phyloP scores from a whole-genome alignment of 1,140 invertebrate genomes.

The Brachionus rubens region DNA sequence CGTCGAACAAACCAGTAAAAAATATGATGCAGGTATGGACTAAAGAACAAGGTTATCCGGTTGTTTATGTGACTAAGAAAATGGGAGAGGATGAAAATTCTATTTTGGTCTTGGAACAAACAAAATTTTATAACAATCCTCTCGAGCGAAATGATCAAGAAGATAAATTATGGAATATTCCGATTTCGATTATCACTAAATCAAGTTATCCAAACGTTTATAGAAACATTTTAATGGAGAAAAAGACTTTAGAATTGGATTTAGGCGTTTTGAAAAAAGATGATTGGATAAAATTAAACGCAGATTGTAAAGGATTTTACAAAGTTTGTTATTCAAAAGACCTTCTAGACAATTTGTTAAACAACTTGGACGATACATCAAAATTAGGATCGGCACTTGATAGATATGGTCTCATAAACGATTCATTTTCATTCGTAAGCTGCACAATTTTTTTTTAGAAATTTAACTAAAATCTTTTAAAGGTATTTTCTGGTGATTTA shows the following conservation, averaged over 20 bases:
- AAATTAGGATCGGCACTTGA: background rate
- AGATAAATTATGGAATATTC: conserved; percentile 74
- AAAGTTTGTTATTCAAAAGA: background rate
- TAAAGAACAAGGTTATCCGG: conserved; percentile 67
- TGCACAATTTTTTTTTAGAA: background rate
- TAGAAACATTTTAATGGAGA: background rate
- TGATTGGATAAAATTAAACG: conserved; percentile 45
- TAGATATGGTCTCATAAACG: conserved; percentile 27
- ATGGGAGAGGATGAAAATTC: conserved; percentile 51
- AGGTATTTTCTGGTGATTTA: background rate
- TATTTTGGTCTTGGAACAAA: background rate
- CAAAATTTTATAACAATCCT: conserved; percentile 1
- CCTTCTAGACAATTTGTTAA: background rate
- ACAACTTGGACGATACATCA: background rate
- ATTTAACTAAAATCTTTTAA: background rate
- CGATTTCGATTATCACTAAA: conserved; percentile 54
- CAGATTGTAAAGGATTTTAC: conserved; percentile 34
- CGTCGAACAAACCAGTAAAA: conserved; percentile 81
- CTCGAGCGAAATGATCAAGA: conserved; percentile 49
- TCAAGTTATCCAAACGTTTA: background rate
- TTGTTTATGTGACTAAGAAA: conserved; percentile 66
- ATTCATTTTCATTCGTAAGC: conserved; percentile 38
- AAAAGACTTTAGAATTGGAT: background rate
- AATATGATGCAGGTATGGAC: conserved; percentile 93
- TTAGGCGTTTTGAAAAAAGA: background rate